phyloP scores from a whole-genome alignment of 2,113 vertebrate genomes.

The Tor tambroides region DNA sequence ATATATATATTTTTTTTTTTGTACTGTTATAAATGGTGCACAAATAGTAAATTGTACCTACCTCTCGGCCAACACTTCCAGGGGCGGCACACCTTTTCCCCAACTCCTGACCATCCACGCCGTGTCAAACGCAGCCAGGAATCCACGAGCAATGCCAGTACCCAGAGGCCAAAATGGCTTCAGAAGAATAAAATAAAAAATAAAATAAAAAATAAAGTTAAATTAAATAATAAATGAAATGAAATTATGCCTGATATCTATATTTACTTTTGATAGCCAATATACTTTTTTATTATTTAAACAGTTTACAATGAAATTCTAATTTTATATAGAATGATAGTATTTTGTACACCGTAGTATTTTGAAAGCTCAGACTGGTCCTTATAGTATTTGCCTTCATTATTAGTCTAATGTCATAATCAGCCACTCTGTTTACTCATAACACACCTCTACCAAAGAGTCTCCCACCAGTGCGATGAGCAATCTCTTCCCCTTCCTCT shows the following conservation, averaged over 20 bases:
- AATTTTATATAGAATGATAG: background rate
- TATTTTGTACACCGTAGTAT: no score
- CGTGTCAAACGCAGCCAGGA: conserved; percentile 86
- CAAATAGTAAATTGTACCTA: conserved; percentile 73
- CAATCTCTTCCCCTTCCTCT: conserved; percentile 76
- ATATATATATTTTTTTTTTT: no score
- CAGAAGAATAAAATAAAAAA: background rate
- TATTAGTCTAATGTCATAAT: background rate
- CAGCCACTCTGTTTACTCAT: background rate
- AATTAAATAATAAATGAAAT: background rate
- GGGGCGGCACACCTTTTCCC: conserved; percentile 76
- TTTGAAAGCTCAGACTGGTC: no score
- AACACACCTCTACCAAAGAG: conserved; percentile 91
- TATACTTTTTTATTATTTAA: background rate
- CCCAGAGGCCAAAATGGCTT: conserved; percentile 98
- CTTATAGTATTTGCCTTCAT: background rate
- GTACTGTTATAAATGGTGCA: background rate
- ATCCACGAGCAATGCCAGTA: conserved; percentile 91
- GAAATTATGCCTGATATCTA: background rate
- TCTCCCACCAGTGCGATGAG: conserved; percentile 87
- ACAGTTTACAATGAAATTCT: background rate
- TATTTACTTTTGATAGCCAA: background rate
- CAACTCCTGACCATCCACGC: conserved; percentile 95
- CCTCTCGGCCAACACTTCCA: conserved; percentile 90
- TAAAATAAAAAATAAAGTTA: background rate